Evolutionary conservation across 2,888 invertebrate genomes (phyloP).

Genomic region (Hypomecis atomaria): DNA sequence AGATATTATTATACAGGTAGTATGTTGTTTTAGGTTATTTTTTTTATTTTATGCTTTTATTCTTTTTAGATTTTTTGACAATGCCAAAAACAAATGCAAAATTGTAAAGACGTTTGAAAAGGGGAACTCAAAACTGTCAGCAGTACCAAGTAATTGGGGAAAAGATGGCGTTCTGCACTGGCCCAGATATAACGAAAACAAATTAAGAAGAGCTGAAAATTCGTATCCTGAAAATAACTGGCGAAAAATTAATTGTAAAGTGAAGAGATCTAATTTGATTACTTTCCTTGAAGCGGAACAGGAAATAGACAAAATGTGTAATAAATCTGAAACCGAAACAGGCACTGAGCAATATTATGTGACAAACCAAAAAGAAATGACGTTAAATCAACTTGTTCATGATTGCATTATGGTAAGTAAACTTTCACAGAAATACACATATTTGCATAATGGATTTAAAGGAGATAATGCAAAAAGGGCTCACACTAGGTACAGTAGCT

Average conservation of each 20-base stretch:
- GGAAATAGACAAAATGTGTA: constrained; percentile 1
- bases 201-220: background rate
- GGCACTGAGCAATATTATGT: too few relatives aligned
- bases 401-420: too few relatives aligned
- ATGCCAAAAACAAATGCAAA: background rate
- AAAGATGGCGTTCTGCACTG: background rate
- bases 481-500: too few relatives aligned
- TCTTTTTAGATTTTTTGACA: background rate
- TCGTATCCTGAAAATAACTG: background rate
- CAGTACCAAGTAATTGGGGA: background rate
- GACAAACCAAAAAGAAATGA: too few relatives aligned
- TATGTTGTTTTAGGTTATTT: background rate
- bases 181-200: background rate
- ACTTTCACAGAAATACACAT: too few relatives aligned
- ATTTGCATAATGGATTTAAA: too few relatives aligned
- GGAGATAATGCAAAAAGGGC: too few relatives aligned
- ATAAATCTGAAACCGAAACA: background rate
- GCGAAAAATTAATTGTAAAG: background rate
- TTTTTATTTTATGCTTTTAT: background rate
- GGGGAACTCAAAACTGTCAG: background rate
- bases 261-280: background rate
- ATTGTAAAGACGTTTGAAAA: background rate
- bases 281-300: background rate
- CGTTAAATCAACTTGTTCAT: too few relatives aligned
- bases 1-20: background rate